Conservation (phyloP, 2,888 invertebrate genomes). For the Glyphotaelius pellucidus region DNA sequence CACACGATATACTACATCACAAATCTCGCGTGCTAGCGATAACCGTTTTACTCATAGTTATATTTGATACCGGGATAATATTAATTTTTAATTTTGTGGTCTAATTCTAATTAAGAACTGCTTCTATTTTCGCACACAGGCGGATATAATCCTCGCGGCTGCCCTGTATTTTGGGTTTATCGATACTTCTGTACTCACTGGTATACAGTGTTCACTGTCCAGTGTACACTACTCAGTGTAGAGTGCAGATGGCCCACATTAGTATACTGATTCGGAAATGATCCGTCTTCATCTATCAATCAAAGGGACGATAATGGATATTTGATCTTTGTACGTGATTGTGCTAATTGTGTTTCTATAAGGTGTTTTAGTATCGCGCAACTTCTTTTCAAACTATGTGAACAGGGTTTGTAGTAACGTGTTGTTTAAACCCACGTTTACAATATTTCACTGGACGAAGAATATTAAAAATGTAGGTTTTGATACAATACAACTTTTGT, state of each 20-base stretch:
- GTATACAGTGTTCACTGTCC: neutral
- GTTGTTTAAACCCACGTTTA: no score
- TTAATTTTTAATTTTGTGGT: no score
- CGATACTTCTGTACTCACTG: neutral
- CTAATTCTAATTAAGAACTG: no score
- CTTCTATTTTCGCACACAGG: neutral
- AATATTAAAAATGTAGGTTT: no score
- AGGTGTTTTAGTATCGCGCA: neutral
- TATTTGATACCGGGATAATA: no score
- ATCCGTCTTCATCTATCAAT: conserved; percentile 25
- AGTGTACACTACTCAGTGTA: neutral
- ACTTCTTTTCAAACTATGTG: neutral
- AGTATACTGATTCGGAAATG: conserved; percentile 24
- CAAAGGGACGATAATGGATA: neutral
- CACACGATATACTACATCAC: no score
- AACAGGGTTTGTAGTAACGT: no score
- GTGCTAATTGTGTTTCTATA: neutral
- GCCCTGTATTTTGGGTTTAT: neutral
- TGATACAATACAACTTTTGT: no score
- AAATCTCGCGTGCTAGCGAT: no score
- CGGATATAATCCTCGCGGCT: neutral
- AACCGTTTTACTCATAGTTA: no score
- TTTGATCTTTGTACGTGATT: neutral
- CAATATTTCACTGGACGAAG: no score
- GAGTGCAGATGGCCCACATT: neutral